phyloP scores from a whole-genome alignment of 2,113 vertebrate species.

The Eudyptes chrysolophus region DNA sequence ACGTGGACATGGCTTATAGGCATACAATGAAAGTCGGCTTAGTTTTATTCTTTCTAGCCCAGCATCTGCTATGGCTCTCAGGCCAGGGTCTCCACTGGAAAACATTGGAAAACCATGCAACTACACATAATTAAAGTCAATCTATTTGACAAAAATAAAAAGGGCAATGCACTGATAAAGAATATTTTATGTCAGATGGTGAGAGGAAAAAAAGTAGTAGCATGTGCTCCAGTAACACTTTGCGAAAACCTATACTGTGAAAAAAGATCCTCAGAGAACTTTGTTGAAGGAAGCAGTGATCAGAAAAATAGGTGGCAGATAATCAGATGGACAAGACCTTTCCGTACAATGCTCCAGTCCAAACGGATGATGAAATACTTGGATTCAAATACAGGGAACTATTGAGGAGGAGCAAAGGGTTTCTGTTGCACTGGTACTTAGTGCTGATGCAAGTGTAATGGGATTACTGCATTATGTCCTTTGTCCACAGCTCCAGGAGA shows the following conservation, averaged over 20 bases:
- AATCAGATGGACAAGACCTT: background rate
- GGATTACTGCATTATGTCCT: background rate
- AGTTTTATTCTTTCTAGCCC: background rate
- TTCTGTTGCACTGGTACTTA: background rate
- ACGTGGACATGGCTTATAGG: background rate
- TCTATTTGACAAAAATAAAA: background rate
- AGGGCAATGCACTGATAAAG: background rate
- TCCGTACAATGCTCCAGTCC: background rate
- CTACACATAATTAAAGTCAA: background rate
- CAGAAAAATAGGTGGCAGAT: background rate
- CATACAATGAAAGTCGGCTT: background rate
- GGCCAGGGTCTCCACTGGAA: background rate
- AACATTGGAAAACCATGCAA: background rate
- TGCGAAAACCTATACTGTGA: fast-evolving
- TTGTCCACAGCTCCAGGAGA: background rate
- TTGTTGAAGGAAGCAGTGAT: background rate
- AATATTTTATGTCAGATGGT: background rate
- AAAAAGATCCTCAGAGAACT: background rate
- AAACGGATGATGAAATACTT: background rate
- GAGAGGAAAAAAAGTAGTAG: background rate
- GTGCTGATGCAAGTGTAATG: background rate
- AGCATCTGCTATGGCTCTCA: background rate
- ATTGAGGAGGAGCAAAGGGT: background rate
- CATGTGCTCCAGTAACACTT: fast-evolving
- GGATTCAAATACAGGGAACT: background rate